Evolutionary conservation across 2,113 vertebrate species (phyloP).

Genomic region (Eulemur rufifrons): DNA sequence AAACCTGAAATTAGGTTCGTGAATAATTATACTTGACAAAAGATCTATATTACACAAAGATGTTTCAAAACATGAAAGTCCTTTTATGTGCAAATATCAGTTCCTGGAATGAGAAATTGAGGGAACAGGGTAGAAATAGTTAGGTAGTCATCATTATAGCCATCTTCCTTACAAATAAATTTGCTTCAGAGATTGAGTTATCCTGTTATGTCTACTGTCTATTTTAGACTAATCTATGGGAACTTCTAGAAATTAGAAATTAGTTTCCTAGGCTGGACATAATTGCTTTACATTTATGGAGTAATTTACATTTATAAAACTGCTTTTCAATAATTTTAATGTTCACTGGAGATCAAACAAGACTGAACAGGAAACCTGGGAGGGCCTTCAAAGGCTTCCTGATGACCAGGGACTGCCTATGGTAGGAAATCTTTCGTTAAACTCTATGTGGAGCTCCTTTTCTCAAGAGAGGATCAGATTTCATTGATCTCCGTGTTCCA

Average conservation of each 20-base stretch:
- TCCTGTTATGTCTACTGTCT: neutral
- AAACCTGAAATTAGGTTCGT: constrained; percentile 23
- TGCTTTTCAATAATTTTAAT: constrained; percentile 44
- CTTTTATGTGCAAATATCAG: constrained; percentile 52
- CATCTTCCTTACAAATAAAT: constrained; percentile 44
- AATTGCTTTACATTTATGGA: constrained; percentile 40
- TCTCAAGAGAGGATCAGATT: constrained; percentile 50
- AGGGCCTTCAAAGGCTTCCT: constrained; percentile 65
- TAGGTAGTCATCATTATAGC: constrained; percentile 18
- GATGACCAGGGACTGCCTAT: constrained; percentile 25
- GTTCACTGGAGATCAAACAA: constrained; percentile 65
- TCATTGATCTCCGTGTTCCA: constrained; percentile 66
- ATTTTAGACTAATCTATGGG: constrained; percentile 9
- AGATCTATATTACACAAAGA: neutral
- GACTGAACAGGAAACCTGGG: constrained; percentile 40
- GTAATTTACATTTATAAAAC: constrained; percentile 62
- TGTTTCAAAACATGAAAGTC: constrained; percentile 7
- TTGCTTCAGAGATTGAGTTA: constrained; percentile 39
- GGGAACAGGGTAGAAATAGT: constrained; percentile 35
- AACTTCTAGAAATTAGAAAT: constrained; percentile 45
- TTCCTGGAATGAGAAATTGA: constrained; percentile 25
- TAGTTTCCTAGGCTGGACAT: neutral
- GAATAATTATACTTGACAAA: constrained; percentile 43
- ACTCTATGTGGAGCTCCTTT: constrained; percentile 42
- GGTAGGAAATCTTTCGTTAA: constrained; percentile 70